Percentiles rank a stretch among this genome's conserved stretches.
These are phyloP conservation scores for Leptinotarsa peninsularis DNA, from an alignment of 2,888 invertebrate genomes.

Conservation along the genomic window DNA sequence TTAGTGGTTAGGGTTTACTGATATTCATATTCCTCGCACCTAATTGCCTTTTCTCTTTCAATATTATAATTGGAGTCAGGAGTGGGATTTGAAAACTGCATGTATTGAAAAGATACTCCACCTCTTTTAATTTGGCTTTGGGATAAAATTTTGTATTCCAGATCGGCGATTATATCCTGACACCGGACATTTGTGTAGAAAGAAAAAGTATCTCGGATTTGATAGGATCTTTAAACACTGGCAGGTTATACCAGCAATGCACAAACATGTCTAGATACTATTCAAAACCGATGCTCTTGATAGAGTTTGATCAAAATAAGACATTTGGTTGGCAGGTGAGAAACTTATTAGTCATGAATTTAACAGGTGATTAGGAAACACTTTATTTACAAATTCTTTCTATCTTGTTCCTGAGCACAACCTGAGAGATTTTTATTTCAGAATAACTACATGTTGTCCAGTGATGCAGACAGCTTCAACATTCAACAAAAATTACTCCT, in stretches of 20 bases:
- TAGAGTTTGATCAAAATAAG: slow-evolving; percentile 96
- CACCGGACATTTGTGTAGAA: slow-evolving; percentile 96
- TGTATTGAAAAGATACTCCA: slow-evolving; percentile 29
- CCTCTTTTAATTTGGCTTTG: not conserved
- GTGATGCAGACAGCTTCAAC: slow-evolving; percentile 79
- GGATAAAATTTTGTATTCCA: slow-evolving; percentile 60
- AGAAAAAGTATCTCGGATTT: slow-evolving; percentile 96
- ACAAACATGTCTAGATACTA: slow-evolving; percentile 93
- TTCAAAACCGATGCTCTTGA: slow-evolving; percentile 87
- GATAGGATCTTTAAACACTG: slow-evolving; percentile 94
- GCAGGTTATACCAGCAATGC: slow-evolving; percentile 95
- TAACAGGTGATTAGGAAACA: too few species aligned
- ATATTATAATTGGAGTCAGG: not conserved
- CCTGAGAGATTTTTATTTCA: slow-evolving; percentile 60
- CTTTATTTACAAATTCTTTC: too few species aligned
- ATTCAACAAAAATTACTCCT: slow-evolving; percentile 89
- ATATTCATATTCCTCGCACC: too few species aligned
- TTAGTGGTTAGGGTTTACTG: too few species aligned
- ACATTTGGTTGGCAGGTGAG: slow-evolving; percentile 88
- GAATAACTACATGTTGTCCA: slow-evolving; percentile 85
- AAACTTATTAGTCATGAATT: slow-evolving; percentile 16
- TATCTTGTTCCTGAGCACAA: not conserved
- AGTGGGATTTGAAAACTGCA: not conserved
- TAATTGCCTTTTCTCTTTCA: not conserved
- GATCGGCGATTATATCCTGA: slow-evolving; percentile 98